Percentiles rank a stretch among this genome's conserved stretches.
Evolutionary conservation across 2,113 vertebrate species (phyloP).

Genomic region (Heptranchias perlo): DNA sequence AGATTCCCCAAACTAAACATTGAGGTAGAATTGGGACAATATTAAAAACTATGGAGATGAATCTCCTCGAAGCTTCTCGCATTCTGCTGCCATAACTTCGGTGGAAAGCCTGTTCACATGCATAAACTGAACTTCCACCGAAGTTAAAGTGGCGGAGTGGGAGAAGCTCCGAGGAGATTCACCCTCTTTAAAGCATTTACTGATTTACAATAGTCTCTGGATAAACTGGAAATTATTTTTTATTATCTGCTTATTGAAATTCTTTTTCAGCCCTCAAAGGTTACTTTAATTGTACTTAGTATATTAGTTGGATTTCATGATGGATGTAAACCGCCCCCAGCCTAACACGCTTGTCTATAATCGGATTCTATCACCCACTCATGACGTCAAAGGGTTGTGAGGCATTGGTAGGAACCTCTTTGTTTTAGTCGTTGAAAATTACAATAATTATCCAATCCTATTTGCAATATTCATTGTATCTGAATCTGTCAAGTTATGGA

Average conservation of each 20-base stretch:
- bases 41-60: no score
- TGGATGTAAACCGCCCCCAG: constrained; percentile 25
- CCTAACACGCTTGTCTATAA: constrained; percentile 22
- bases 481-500: background rate
- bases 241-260: background rate
- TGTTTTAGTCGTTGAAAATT: constrained; percentile 31
- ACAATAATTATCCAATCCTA: constrained; percentile 37
- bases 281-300: constrained; percentile 15
- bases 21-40: no score
- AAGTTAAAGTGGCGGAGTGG: background rate
- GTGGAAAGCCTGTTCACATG: no score
- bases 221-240: background rate
- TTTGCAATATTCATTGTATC: constrained; percentile 24
- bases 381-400: constrained; percentile 32
- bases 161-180: background rate
- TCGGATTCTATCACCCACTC: constrained; percentile 36
- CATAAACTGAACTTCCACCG: background rate
- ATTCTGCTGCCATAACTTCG: no score
- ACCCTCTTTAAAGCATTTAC: background rate
- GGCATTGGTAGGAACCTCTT: constrained; percentile 20
- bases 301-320: background rate
- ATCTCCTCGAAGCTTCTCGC: no score
- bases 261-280: background rate
- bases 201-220: background rate
- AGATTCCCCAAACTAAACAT: no score